Evolutionary conservation across 1,140 invertebrate genomes (phyloP), one percentile per base, ranked within the genome.

Genomic region (Caenorhabditis remanei): DNA sequence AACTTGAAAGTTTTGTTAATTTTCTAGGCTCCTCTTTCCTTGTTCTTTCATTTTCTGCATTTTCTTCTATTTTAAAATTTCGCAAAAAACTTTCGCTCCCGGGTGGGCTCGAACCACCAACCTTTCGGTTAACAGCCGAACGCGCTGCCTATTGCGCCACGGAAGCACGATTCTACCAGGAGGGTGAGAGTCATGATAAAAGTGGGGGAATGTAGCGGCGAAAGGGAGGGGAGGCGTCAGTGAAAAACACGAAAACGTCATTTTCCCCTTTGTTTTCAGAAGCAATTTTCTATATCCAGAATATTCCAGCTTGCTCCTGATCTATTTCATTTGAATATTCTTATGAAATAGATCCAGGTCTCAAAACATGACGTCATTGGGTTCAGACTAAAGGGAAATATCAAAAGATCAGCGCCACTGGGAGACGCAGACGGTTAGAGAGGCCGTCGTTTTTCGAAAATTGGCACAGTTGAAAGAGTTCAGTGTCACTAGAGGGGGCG

Each of bases 71-170:
- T 19, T 58, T 16, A n/a, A 58, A 58, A 58, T 5, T n/a, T n/a
- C 3, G n/a, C 8, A 40, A 84, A 84, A 85, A 85, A 50, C 19
- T 79, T 88, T 87, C 90, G 90, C 90, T 91, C 90, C 90, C 90
- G 90, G 90, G 90, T 91, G 90, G 90, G 88, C 88, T 91, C 87
- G 90, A 91, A 91, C 90, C 90, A 91, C 91, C 91, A 91, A 90
- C 91, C 90, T 91, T 90, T 92, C 91, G 90, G 90, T 90, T 90
- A 90, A 90, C 90, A 90, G 90, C 90, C 90, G 90, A 90, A 90
- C 90, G 90, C 90, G 90, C 90, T 90, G 71, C 85, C 85, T 79
- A 86, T 86, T 86, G 85, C 85, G 85, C 85, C 85, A 86, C 85
- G 85, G 85, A 86, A 86, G 85, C 85, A 71, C 58, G 8, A 3